A percentile compares a stretch with the other conserved stretches of the same genome.
These are phyloP conservation scores for pig (Sus scrofa) DNA, from an alignment of 2,113 vertebrate species.

Conservation along the genomic window DNA sequence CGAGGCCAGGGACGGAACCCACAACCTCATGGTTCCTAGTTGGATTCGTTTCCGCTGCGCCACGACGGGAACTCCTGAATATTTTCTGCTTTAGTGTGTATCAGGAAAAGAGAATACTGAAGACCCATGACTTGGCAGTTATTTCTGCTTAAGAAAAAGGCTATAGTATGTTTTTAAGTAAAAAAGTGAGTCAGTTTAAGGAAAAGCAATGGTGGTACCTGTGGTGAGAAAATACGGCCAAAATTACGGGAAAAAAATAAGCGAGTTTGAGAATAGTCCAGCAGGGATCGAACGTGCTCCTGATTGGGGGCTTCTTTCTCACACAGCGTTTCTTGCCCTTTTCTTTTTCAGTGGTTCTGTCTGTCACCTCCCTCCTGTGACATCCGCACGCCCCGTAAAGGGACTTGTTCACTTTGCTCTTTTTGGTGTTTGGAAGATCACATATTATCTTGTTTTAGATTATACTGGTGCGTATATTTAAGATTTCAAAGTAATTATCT, in stretches of 20 bases:
- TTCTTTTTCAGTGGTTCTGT: background rate
- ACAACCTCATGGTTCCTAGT: too few species aligned
- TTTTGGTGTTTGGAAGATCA: background rate
- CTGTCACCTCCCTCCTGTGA: background rate
- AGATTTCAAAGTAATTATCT: background rate
- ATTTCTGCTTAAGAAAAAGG: background rate
- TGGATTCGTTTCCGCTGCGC: too few species aligned
- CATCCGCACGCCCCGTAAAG: too few species aligned
- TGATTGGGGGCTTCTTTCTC: background rate
- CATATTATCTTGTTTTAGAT: background rate
- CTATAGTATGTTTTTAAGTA: background rate
- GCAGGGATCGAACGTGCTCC: background rate
- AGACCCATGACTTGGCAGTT: background rate
- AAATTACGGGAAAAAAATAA: background rate
- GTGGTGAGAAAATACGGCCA: background rate
- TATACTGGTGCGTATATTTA: too few species aligned
- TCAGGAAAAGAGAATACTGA: background rate
- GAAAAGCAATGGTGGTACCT: background rate
- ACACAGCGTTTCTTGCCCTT: accelerated
- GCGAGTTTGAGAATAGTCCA: background rate
- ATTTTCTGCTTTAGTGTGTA: background rate
- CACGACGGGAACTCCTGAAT: too few species aligned
- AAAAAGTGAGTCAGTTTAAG: background rate
- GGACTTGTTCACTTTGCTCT: background rate
- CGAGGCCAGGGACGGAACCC: too few species aligned